Base-by-base conservation (phyloP, 2,888 invertebrate genomes). In the Torymus texanus region DNA sequence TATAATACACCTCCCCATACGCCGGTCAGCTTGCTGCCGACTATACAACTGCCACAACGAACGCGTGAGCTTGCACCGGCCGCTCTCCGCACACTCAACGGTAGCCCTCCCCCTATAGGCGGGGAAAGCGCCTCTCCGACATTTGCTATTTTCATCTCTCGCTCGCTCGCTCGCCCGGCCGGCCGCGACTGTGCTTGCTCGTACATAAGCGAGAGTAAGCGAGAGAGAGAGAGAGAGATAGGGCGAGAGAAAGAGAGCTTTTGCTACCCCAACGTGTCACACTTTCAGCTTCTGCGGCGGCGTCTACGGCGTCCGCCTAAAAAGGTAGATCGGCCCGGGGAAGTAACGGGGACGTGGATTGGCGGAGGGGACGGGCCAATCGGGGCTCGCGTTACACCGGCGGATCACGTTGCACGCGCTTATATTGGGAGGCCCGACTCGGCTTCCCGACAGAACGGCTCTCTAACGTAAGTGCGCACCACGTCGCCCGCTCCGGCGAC, bases 381-480 rank as follows among this genome's bases (percentile, higher is more conserved):
- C 87, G 76, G 21, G 14, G 66, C 55, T 74, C 86, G 83, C 89
- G 91, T 92, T 91, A 91, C 90, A 92, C 89, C 86, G 90, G 90
- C 92, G 94, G 94, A 94, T 95, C 94, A 94, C 93, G 93, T 95
- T 94, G 93, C 95, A 92, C 91, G 92, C 91, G 94, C 95, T 95
- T 95, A 95, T 94, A 95, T 94, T 93, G 92, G 92, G 92, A 91
- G 91, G 91, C 91, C 90, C 91, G 92, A 92, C 92, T 93, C 92
- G 93, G 93, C 93, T 93, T 93, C 94, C 94, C 94, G 94, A 95
- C 97, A 97, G 97, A 97, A 96, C 96, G 96, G 96, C 97, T 96
- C 95, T 95, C 94, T 95, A 96, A 96, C 96, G 97, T 97, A 96
- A 97, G 97, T 97, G 92, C 90, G 91, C 90, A 91, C 89, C 91